Percentiles rank a stretch among this genome's conserved stretches.
Evolutionary conservation across 2,888 invertebrate species (phyloP).

Genomic region (Saturnia japonica): DNA sequence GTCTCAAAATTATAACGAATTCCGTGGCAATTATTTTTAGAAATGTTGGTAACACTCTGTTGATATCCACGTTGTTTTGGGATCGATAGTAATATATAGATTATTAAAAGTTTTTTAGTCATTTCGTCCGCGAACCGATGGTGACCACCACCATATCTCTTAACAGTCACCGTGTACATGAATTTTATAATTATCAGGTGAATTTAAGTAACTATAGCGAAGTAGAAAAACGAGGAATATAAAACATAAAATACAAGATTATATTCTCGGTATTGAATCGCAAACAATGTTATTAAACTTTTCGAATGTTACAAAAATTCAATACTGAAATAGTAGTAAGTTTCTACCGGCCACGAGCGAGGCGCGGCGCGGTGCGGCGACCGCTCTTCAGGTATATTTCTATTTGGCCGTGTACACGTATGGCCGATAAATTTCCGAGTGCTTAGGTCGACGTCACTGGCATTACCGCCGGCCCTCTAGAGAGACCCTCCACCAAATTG

Average conservation of each 20-base stretch:
- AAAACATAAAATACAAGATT: not conserved
- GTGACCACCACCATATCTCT: too few relatives aligned
- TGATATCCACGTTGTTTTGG: too few relatives aligned
- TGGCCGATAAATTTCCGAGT: slow-evolving; percentile 73
- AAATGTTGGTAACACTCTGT: too few relatives aligned
- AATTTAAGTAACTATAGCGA: too few relatives aligned
- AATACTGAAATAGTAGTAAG: not conserved
- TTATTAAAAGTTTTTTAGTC: too few relatives aligned
- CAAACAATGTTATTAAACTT: not conserved
- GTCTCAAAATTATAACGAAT: too few relatives aligned
- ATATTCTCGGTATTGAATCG: not conserved
- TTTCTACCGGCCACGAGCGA: slow-evolving; percentile 31
- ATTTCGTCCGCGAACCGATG: too few relatives aligned
- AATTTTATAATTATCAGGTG: too few relatives aligned
- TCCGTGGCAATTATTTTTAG: too few relatives aligned
- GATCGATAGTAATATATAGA: too few relatives aligned
- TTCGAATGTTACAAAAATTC: not conserved
- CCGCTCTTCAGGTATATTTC: slow-evolving; percentile 52
- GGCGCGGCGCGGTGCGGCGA: slow-evolving; percentile 49
- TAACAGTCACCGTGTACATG: too few relatives aligned
- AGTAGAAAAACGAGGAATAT: not conserved
- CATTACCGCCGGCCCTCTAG: slow-evolving; percentile 58
- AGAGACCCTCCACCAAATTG: slow-evolving; percentile 59
- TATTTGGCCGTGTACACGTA: slow-evolving; percentile 63
- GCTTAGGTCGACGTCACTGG: slow-evolving; percentile 65